Evolutionary conservation across 2,113 vertebrate species (phyloP).

Genomic region (Pogona vitticeps): DNA sequence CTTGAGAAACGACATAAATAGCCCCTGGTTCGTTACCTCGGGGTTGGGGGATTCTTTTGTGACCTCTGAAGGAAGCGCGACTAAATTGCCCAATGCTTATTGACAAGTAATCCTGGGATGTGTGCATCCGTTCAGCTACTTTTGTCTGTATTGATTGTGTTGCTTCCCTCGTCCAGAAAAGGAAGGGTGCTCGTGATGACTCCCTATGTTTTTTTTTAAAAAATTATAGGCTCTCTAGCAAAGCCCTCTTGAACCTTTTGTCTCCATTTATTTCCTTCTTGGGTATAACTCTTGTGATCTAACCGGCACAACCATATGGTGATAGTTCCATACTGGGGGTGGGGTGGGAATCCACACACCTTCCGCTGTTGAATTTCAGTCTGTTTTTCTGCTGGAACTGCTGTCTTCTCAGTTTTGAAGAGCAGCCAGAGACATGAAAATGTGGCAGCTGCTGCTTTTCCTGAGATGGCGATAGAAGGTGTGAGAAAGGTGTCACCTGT

Average conservation of each 20-base stretch:
- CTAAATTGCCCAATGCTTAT: not conserved
- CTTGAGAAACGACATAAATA: not conserved
- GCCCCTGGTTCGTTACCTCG: no score
- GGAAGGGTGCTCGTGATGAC: no score
- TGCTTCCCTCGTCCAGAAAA: not conserved
- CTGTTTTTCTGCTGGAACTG: not conserved
- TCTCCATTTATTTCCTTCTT: no score
- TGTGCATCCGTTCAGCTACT: not conserved
- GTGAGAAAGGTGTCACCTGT: not conserved
- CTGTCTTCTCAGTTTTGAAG: not conserved
- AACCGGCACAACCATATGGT: not conserved
- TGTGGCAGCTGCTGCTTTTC: not conserved
- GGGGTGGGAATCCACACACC: no score
- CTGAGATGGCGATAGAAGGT: not conserved
- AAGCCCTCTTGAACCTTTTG: not conserved
- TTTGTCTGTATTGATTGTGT: not conserved
- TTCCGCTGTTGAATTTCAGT: not conserved
- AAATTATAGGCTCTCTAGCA: no score
- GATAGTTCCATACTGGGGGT: not conserved
- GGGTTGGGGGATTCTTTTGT: not conserved
- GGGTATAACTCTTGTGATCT: not conserved
- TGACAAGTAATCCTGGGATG: not conserved
- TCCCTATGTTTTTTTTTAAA: no score
- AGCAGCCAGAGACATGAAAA: not conserved
- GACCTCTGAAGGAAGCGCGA: no score